phyloP scores from a whole-genome alignment of 2,113 vertebrate genomes.

The Neolamprologus sp. region DNA sequence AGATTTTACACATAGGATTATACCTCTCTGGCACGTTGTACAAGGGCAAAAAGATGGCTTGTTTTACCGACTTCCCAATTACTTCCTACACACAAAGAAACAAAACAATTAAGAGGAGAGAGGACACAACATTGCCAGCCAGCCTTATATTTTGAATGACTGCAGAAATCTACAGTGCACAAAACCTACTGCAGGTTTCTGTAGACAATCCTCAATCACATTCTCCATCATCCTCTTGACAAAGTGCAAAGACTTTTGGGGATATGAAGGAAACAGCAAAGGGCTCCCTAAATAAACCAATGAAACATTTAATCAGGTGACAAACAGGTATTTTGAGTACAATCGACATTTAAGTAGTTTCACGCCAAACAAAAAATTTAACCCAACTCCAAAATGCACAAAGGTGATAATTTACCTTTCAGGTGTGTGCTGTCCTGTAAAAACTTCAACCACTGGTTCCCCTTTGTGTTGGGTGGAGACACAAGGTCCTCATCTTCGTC shows the following conservation, averaged over 20 bases:
- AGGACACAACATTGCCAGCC: not conserved
- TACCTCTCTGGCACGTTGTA: constrained; percentile 83
- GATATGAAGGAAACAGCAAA: constrained; percentile 90
- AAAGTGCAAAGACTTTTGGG: constrained; percentile 92
- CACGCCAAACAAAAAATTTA: not conserved
- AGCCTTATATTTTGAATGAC: not conserved
- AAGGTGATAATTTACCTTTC: constrained; percentile 74
- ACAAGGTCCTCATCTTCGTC: constrained; percentile 96
- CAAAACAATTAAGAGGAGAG: not conserved
- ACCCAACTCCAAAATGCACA: not conserved
- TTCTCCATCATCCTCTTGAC: constrained; percentile 93
- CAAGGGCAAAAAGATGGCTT: constrained; percentile 78
- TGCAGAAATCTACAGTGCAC: not conserved
- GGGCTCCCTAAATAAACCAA: constrained; percentile 79
- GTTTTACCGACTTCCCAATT: constrained; percentile 87
- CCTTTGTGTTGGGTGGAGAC: constrained; percentile 89
- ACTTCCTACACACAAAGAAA: constrained; percentile 55
- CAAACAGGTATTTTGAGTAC: not conserved
- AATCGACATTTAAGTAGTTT: not conserved
- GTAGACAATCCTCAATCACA: constrained; percentile 86
- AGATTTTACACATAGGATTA: not conserved
- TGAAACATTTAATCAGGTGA: not conserved
- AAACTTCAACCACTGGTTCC: constrained; percentile 95
- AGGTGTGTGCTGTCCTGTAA: constrained; percentile 83
- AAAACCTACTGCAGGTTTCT: constrained; percentile 87